Percentiles rank a stretch among this genome's conserved stretches.
Conservation (phyloP, 2,888 invertebrate species). For the Eledona agricola region DNA sequence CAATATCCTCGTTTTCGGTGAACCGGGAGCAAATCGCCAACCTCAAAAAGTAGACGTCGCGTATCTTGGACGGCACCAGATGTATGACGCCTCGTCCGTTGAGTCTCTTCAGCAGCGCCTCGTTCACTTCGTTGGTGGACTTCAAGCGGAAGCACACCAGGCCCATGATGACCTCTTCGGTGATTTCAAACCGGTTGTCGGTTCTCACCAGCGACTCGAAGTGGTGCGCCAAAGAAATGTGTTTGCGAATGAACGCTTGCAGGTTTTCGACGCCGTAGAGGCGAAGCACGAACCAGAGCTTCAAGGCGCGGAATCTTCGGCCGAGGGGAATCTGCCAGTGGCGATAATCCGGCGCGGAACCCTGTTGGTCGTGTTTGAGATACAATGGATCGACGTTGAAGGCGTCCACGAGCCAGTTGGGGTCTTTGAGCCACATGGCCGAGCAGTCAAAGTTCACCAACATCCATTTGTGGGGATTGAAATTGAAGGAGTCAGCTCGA, state of each 20-base stretch:
- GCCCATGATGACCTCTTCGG: conserved; percentile 90
- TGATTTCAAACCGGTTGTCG: conserved; percentile 89
- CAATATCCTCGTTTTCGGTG: conserved; percentile 82
- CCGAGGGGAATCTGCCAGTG: conserved; percentile 98
- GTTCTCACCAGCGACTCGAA: conserved; percentile 81
- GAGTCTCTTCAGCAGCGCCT: conserved; percentile 80
- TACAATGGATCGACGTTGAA: conserved; percentile 98
- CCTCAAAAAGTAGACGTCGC: conserved; percentile 84
- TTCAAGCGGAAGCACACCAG: conserved; percentile 96
- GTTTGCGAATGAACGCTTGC: conserved; percentile 86
- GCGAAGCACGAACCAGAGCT: conserved; percentile 94
- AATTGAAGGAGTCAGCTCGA: conserved; percentile 94
- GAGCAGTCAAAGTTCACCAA: conserved; percentile 99
- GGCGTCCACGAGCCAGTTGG: conserved; percentile 89
- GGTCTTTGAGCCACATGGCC: conserved; percentile 94
- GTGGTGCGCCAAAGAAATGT: conserved; percentile 84
- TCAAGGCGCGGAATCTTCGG: conserved; percentile 89
- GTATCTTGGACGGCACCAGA: conserved; percentile 89
- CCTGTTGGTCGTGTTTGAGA: conserved; percentile 92
- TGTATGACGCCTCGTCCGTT: conserved; percentile 93
- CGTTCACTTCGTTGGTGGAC: conserved; percentile 83
- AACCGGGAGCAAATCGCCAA: conserved; percentile 90
- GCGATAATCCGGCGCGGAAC: conserved; percentile 90
- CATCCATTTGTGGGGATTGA: conserved; percentile 99
- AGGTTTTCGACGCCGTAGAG: conserved; percentile 89